Evolutionary conservation across 2,797 vertebrate genomes (phyloP).

Genomic region (Sebastes nivosus): DNA sequence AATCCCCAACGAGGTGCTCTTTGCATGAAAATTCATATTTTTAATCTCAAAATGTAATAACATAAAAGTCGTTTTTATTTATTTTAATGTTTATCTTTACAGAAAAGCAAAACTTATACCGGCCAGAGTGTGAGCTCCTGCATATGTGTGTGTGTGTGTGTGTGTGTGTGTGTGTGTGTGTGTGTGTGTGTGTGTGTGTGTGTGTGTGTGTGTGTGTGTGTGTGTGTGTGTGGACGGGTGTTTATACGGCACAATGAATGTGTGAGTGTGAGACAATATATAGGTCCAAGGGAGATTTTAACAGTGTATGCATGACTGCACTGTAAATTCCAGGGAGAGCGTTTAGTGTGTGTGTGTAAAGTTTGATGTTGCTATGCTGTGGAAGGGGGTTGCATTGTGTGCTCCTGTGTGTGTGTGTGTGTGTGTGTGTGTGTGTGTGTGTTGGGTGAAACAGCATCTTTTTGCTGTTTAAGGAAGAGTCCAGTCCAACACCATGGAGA

Average conservation of each 20-base stretch:
- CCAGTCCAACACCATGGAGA: constrained; percentile 40
- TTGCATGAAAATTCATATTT: constrained; percentile 3
- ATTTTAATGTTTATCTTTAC: neutral
- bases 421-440: constrained; percentile 3
- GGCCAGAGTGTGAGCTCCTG: constrained; percentile 13
- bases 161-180: neutral
- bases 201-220: neutral
- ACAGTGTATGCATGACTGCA: constrained; percentile 64
- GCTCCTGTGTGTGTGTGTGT: neutral
- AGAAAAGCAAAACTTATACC: constrained; percentile 10
- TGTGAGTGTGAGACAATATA: constrained; percentile 45
- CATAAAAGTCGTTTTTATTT: neutral
- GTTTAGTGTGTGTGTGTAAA: constrained; percentile 65
- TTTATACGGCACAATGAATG: constrained; percentile 29
- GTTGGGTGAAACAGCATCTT: constrained; percentile 40
- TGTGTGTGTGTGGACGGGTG: constrained; percentile 4
- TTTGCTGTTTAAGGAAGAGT: constrained; percentile 44
- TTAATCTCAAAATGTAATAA: neutral
- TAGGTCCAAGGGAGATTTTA: constrained; percentile 61
- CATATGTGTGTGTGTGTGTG: neutral
- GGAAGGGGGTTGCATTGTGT: constrained; percentile 31
- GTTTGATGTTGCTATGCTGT: constrained; percentile 61
- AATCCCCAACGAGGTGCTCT: neutral
- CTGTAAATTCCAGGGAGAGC: constrained; percentile 61
- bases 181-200: neutral